Evolutionary conservation across 2,797 vertebrate genomes (phyloP).

Genomic region (Champsocephalus gunnari): DNA sequence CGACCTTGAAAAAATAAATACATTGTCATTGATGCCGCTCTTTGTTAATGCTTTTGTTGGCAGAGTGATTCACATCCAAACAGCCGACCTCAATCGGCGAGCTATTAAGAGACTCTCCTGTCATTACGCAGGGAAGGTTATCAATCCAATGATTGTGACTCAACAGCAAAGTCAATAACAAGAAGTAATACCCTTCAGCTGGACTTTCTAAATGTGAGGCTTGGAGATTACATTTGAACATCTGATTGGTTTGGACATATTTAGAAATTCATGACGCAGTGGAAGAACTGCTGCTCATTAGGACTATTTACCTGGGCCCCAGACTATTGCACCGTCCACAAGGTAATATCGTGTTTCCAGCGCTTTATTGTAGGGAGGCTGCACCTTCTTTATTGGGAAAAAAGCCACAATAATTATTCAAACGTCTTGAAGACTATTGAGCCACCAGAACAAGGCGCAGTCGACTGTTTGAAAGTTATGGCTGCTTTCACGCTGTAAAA

Average conservation of each 20-base stretch:
- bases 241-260: constrained; percentile 37
- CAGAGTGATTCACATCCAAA: constrained; percentile 56
- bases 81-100: constrained; percentile 51
- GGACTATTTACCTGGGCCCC: constrained; percentile 11
- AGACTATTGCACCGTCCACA: constrained; percentile 20
- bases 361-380: constrained; percentile 65
- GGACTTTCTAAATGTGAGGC: constrained; percentile 17
- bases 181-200: constrained; percentile 8
- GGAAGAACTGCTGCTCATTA: constrained; percentile 24
- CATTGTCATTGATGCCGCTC: constrained; percentile 62
- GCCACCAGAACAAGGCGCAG: constrained; percentile 58
- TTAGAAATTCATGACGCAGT: constrained; percentile 32
- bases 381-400: constrained; percentile 73
- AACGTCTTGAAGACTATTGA: constrained; percentile 73
- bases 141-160: constrained; percentile 48
- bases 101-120: constrained; percentile 52
- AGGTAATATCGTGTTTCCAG: constrained; percentile 35
- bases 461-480: constrained; percentile 75
- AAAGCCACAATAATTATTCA: constrained; percentile 71
- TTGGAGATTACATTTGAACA: constrained; percentile 27
- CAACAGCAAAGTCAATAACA: constrained; percentile 46
- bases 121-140: constrained; percentile 55
- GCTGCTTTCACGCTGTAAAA: constrained; percentile 61
- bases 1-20: constrained; percentile 67
- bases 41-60: constrained; percentile 63